These are phyloP conservation scores for rat (Rattus norvegicus) DNA, from an alignment of 2,113 vertebrate species.

Conservation along the genomic window DNA sequence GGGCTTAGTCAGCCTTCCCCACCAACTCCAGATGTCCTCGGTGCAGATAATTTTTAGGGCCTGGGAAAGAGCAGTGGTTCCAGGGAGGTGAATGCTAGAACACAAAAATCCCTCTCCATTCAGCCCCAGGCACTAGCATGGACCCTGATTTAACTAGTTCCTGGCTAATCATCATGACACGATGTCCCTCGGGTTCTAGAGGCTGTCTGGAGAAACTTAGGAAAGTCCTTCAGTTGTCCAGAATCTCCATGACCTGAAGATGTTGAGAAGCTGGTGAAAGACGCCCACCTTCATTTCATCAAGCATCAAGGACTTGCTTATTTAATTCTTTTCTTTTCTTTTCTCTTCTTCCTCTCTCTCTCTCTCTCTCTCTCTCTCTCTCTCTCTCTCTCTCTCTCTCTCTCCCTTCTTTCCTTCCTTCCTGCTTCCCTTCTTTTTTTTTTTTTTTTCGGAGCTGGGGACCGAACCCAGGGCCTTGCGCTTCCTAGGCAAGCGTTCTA, in stretches of 20 bases:
- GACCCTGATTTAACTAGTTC: neutral
- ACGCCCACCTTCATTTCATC: neutral
- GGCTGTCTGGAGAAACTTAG: neutral
- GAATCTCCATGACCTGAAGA: neutral
- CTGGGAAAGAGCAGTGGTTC: neutral
- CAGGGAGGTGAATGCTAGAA: neutral
- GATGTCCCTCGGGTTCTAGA: too few relatives aligned
- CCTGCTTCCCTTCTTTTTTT: too few relatives aligned
- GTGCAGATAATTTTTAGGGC: too few relatives aligned
- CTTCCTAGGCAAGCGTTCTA: too few relatives aligned
- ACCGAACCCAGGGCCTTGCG: too few relatives aligned
- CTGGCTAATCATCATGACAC: neutral
- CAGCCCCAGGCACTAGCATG: neutral
- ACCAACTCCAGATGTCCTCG: neutral
- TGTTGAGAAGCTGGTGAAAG: neutral
- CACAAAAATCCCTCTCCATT: neutral
- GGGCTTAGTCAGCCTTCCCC: neutral
- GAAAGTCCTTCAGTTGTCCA: neutral
- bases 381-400: too few relatives aligned
- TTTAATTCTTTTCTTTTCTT: too few relatives aligned
- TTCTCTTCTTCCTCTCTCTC: too few relatives aligned
- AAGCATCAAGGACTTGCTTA: too few relatives aligned
- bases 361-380: too few relatives aligned
- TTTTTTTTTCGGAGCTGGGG: too few relatives aligned
- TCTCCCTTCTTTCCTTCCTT: too few relatives aligned